Evolutionary conservation across 1,140 invertebrate genomes (phyloP).

Genomic region (Drosophila kikkawai): DNA sequence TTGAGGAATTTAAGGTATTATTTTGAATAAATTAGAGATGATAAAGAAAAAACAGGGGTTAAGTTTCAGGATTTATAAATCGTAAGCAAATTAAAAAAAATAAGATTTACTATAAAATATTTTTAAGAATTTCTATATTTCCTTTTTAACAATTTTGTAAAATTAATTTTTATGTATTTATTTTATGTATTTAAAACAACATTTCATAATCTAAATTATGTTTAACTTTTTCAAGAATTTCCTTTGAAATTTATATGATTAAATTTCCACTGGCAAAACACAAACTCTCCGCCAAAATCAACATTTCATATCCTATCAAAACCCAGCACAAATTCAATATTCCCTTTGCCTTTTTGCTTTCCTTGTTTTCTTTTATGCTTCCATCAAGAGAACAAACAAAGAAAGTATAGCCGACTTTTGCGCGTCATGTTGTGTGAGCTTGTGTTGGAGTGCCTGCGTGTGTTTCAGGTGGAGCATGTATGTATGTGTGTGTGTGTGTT

Average conservation of each 20-base stretch:
- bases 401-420: constrained; percentile 59
- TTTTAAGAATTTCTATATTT: no score
- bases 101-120: neutral
- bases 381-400: constrained; percentile 12
- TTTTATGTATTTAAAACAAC: neutral
- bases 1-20: neutral
- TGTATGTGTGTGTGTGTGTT: constrained; percentile 22
- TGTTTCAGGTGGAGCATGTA: constrained; percentile 33
- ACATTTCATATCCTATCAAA: constrained; percentile 31
- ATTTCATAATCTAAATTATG: neutral
- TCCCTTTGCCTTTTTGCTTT: constrained; percentile 17
- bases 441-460: constrained; percentile 29
- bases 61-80: neutral
- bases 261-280: neutral
- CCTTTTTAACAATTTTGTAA: no score
- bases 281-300: constrained; percentile 17
- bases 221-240: neutral
- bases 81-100: neutral
- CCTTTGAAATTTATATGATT: neutral
- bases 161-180: no score
- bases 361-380: neutral
- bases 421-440: constrained; percentile 23
- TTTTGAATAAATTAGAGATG: no score
- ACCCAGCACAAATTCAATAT: constrained; percentile 34
- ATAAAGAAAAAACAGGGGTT: no score